A percentile compares a stretch with the other conserved stretches of the same genome.
phyloP scores from a whole-genome alignment of 2,888 invertebrate species.

The Anarsia innoxiella region DNA sequence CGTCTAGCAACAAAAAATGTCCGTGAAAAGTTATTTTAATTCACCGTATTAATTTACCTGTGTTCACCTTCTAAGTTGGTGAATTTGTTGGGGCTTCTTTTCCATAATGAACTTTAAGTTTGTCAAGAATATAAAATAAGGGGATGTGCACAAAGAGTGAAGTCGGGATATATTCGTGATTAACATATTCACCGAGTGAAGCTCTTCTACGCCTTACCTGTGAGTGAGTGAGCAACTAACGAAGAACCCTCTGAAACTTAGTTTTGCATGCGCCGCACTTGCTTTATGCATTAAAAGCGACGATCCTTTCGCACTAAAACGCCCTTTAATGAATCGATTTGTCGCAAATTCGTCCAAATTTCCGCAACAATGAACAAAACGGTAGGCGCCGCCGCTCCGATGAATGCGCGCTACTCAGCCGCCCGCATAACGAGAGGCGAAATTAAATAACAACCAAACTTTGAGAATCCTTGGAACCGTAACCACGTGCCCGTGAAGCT shows the following conservation, averaged over 20 bases:
- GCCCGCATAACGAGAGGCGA: constrained; percentile 63
- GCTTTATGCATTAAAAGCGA: constrained; percentile 63
- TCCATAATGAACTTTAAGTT: constrained; percentile 6
- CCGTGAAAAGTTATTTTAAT: too few species aligned
- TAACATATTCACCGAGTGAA: constrained; percentile 23
- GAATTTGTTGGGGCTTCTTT: too few species aligned
- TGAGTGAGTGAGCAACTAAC: constrained; percentile 63
- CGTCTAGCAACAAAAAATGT: too few species aligned
- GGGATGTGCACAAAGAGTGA: constrained; percentile 13
- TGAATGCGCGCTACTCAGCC: constrained; percentile 47
- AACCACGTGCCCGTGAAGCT: constrained; percentile 28
- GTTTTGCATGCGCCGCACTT: constrained; percentile 52
- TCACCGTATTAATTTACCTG: too few species aligned
- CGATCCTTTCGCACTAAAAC: constrained; percentile 57
- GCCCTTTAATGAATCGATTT: constrained; percentile 64
- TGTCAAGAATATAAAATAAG: constrained; percentile 10
- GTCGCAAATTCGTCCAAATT: constrained; percentile 66
- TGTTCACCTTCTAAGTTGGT: too few species aligned
- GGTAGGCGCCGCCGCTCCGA: constrained; percentile 42
- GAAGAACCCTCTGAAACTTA: constrained; percentile 62
- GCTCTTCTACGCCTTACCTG: constrained; percentile 27
- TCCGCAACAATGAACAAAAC: constrained; percentile 59
- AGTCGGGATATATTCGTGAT: constrained; percentile 19
- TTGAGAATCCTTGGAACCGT: constrained; percentile 36
- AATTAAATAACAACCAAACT: constrained; percentile 69